Evolutionary conservation across 2,113 vertebrate species (phyloP).

Genomic region (Cephalopterus ornatus): DNA sequence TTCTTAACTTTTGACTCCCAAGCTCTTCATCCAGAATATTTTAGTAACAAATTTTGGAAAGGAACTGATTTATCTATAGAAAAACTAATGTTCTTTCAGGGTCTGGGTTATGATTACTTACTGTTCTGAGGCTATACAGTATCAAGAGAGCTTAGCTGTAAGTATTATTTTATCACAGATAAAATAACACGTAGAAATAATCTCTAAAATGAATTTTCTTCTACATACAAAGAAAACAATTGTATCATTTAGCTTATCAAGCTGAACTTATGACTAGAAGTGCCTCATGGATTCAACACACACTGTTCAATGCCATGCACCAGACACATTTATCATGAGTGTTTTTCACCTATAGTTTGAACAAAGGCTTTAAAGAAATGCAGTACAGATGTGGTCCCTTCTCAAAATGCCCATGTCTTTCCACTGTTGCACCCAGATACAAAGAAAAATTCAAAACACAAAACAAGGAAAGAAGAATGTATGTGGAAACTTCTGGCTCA

Average conservation of each 20-base stretch:
- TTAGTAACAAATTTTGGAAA: background rate
- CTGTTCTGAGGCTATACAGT: background rate
- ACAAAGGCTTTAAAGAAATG: background rate
- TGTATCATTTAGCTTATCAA: background rate
- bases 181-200: background rate
- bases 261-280: background rate
- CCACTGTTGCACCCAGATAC: background rate
- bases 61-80: background rate
- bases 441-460: background rate
- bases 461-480: background rate
- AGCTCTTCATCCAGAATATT: background rate
- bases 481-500: background rate
- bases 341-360: background rate
- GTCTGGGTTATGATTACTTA: background rate
- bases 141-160: background rate
- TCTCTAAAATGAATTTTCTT: background rate
- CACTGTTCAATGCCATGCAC: rapidly evolving
- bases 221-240: background rate
- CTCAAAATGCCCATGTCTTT: background rate
- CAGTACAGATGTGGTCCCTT: background rate
- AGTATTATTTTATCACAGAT: background rate
- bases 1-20: slow-evolving; percentile 32
- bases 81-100: background rate
- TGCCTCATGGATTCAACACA: background rate
- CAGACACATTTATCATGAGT: background rate